These are phyloP conservation scores for Xenopus petersii DNA, from an alignment of 2,797 vertebrate genomes.

Conservation along the genomic window DNA sequence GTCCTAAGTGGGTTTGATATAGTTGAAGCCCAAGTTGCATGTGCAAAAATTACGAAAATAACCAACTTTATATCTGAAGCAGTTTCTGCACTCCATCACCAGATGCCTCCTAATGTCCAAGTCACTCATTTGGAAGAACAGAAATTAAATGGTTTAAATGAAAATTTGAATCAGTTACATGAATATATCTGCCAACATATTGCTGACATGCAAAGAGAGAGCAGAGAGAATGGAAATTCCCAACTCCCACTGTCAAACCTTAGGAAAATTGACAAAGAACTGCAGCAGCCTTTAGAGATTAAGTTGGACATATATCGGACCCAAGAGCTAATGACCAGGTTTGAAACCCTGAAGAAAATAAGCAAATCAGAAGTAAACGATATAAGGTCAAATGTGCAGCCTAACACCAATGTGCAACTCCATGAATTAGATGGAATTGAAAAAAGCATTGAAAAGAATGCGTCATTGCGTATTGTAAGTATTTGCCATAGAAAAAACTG, in stretches of 20 bases:
- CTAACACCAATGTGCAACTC: slow-evolving; percentile 56
- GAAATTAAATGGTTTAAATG: slow-evolving; percentile 52
- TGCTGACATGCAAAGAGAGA: slow-evolving; percentile 43
- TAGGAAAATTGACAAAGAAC: slow-evolving; percentile 59
- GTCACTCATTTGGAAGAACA: slow-evolving; percentile 58
- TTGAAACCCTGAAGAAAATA: slow-evolving; percentile 67
- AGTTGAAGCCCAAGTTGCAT: slow-evolving; percentile 56
- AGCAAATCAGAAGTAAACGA: slow-evolving; percentile 66
- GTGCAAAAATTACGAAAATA: slow-evolving; percentile 57
- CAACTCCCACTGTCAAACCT: slow-evolving; percentile 53
- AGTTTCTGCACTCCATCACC: slow-evolving; percentile 51
- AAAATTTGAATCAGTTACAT: slow-evolving; percentile 53
- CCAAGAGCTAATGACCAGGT: slow-evolving; percentile 64
- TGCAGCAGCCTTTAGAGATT: slow-evolving; percentile 61
- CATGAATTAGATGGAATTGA: slow-evolving; percentile 62
- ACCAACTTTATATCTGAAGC: slow-evolving; percentile 51
- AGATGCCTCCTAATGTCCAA: slow-evolving; percentile 49
- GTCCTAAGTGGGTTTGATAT: slow-evolving; percentile 47
- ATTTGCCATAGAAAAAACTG: background rate
- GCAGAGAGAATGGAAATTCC: slow-evolving; percentile 44
- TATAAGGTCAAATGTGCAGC: slow-evolving; percentile 59
- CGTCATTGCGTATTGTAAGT: slow-evolving; percentile 76
- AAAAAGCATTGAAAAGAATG: slow-evolving; percentile 60
- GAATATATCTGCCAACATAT: slow-evolving; percentile 54
- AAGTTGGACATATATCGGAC: slow-evolving; percentile 62